Conservation (phyloP, 2,888 invertebrate species). For the Leucophenga maculata region DNA sequence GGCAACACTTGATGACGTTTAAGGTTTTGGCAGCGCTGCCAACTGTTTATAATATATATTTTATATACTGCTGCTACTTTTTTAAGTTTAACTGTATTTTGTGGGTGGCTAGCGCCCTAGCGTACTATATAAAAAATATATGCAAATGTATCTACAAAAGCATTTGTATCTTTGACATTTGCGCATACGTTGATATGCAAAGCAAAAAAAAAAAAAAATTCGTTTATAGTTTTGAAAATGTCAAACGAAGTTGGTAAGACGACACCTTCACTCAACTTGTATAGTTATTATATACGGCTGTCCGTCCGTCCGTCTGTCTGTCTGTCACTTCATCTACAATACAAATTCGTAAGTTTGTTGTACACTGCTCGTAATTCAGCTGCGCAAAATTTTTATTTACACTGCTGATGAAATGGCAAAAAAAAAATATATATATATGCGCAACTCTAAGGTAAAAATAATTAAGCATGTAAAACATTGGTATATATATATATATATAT, state of each 20-base stretch:
- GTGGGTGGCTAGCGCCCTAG: too few relatives aligned
- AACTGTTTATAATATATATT: too few relatives aligned
- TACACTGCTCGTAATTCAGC: background rate
- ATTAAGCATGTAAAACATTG: constrained; percentile 59
- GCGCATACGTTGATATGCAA: constrained; percentile 50
- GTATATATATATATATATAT: constrained; percentile 38
- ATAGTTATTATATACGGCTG: background rate
- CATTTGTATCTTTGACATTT: constrained; percentile 3
- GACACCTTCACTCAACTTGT: background rate
- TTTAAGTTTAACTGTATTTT: too few relatives aligned
- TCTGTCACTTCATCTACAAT: background rate
- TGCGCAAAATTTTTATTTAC: constrained; percentile 42
- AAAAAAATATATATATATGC: constrained; percentile 23
- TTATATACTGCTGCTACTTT: too few relatives aligned
- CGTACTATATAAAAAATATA: too few relatives aligned
- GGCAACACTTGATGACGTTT: too few relatives aligned
- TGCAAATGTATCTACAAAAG: background rate
- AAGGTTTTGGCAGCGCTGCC: too few relatives aligned
- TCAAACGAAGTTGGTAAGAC: constrained; percentile 3
- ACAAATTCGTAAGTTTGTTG: background rate
- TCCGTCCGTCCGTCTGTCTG: constrained; percentile 27
- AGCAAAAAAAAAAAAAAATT: constrained; percentile 31
- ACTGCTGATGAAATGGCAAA: constrained; percentile 4
- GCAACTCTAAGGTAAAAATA: constrained; percentile 66
- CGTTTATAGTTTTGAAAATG: constrained; percentile 18